phyloP scores from a whole-genome alignment of 1,140 invertebrate species.

The Nixonia krombeini region DNA sequence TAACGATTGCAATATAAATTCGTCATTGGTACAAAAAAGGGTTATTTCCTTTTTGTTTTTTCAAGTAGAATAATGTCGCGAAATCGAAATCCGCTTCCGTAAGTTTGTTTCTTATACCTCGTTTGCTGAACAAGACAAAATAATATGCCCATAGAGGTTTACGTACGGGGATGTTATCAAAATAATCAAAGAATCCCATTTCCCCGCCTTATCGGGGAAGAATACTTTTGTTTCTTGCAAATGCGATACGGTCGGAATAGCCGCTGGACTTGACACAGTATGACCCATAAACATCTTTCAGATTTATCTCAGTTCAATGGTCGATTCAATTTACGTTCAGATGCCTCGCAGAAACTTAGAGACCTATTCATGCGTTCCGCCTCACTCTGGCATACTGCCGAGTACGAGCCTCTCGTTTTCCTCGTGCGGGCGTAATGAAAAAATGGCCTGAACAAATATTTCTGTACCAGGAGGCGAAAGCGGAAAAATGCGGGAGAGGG shows the following conservation, averaged over 20 bases:
- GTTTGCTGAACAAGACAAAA: background rate
- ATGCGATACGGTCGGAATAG: constrained; percentile 12
- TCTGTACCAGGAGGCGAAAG: constrained; percentile 37
- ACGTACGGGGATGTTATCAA: constrained; percentile 4
- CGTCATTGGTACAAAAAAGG: too few relatives aligned
- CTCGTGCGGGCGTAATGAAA: constrained; percentile 43
- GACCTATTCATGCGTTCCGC: constrained; percentile 40
- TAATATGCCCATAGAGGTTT: background rate
- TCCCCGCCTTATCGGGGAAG: constrained; percentile 10
- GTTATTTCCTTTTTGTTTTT: too few relatives aligned
- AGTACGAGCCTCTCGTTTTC: constrained; percentile 41
- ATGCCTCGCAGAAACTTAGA: constrained; percentile 47
- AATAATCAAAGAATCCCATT: constrained; percentile 20
- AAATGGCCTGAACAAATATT: constrained; percentile 48
- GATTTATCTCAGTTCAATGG: constrained; percentile 54
- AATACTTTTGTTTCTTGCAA: constrained; percentile 21
- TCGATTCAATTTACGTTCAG: constrained; percentile 66
- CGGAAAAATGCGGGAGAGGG: constrained; percentile 25
- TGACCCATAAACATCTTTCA: constrained; percentile 56
- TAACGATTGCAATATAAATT: too few relatives aligned
- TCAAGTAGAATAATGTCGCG: too few relatives aligned
- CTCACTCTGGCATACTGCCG: constrained; percentile 45
- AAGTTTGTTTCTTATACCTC: background rate
- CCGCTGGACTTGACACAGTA: constrained; percentile 35
- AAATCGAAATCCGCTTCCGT: background rate